Base-by-base conservation (phyloP, 2,797 vertebrate genomes). In the Threskiornis aethiopicus region DNA sequence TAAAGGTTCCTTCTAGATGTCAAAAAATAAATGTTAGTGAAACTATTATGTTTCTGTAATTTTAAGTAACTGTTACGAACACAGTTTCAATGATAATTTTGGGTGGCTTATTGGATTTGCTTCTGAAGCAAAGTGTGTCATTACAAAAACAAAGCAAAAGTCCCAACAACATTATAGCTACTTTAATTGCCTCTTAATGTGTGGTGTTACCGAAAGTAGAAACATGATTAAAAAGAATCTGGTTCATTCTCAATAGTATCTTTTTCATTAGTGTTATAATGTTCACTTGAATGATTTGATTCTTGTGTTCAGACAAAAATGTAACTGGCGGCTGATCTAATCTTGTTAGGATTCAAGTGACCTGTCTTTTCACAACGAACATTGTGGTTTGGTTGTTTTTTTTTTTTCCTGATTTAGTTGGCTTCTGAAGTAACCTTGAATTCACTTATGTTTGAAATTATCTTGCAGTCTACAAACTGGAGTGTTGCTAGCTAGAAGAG, bases 351-450 rank as follows among this genome's bases (percentile, higher is more conserved):
- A 94, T 84, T 58, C 82, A 93, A 96, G 83, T 91, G 91, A 96
- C 94, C 78, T 69, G 85, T 89, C 66, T 66, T 47, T 77, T 97
- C 69, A 58, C 64, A 90, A 73, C 52, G 93, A 96, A 93, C 4
- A 0, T 25, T 24, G 22, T 18, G n/a, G n/a, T n/a, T n/a, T n/a
- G n/a, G n/a, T 42, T 42, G 46, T 39, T 39, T 39, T 39, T 39
- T 19, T 46, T 41, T 14, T 46, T 96, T 95, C 94, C 84, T 55
- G 78, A 51, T 93, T 96, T 90, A 88, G 80, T 57, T 98, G 95
- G 70, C 80, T 96, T 93, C 92, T 97, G 93, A 96, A 97, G 59
- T 94, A 91, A 96, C 95, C 96, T 96, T 46, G 35, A 51, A 71
- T 90, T 93, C 41, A 54, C 64, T 90, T 85, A 51, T 4, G 12